phyloP scores from a whole-genome alignment of 2,888 invertebrate species.

The Acanthacorydalis orientalis region DNA sequence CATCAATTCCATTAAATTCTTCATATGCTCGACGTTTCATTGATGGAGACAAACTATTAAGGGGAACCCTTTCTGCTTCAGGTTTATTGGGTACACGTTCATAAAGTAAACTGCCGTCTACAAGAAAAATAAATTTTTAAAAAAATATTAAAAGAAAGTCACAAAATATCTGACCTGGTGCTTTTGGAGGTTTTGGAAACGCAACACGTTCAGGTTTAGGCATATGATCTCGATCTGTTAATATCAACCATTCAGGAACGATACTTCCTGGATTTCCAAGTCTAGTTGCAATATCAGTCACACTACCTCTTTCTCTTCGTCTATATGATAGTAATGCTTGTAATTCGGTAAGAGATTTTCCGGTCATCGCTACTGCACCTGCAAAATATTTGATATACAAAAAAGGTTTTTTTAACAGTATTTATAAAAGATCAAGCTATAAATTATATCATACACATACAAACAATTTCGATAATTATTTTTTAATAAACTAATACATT shows the following conservation, averaged over 20 bases:
- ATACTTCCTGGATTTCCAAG: constrained; percentile 43
- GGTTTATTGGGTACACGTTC: constrained; percentile 71
- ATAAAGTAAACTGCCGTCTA: constrained; percentile 74
- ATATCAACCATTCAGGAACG: constrained; percentile 50
- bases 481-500: too few relatives aligned
- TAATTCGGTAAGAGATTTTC: constrained; percentile 34
- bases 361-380: constrained; percentile 39
- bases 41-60: constrained; percentile 34
- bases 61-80: constrained; percentile 49
- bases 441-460: too few relatives aligned
- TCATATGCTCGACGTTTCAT: constrained; percentile 78
- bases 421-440: too few relatives aligned
- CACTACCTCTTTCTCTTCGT: constrained; percentile 43
- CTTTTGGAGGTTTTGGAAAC: constrained; percentile 84
- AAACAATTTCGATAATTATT: too few relatives aligned
- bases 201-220: constrained; percentile 67
- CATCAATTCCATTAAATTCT: constrained; percentile 76
- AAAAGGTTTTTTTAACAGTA: too few relatives aligned
- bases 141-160: too few relatives aligned
- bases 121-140: constrained; percentile 9
- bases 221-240: constrained; percentile 58
- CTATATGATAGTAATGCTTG: constrained; percentile 35
- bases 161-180: constrained; percentile 38
- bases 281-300: constrained; percentile 53
- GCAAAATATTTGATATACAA: constrained; percentile 6